Conservation (phyloP, 2,888 invertebrate species). For the Cerastoderma edule region DNA sequence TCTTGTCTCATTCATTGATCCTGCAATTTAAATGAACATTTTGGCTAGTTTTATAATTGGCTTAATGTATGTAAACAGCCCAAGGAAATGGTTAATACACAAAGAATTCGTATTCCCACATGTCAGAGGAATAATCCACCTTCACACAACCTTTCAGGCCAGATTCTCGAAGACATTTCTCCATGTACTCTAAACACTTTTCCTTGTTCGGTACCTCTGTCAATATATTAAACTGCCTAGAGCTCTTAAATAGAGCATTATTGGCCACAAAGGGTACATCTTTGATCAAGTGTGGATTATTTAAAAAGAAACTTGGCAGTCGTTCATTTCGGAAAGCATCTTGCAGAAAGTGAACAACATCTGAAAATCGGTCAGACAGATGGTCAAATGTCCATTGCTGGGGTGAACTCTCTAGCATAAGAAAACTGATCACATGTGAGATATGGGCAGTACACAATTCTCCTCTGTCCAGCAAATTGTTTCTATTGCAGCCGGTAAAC, state of each 20-base stretch:
- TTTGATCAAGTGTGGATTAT: conserved; percentile 71
- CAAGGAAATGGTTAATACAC: conserved; percentile 59
- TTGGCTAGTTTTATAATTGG: no score
- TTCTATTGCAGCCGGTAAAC: conserved; percentile 64
- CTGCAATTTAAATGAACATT: no score
- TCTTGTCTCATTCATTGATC: no score
- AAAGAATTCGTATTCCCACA: conserved; percentile 80
- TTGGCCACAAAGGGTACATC: conserved; percentile 66
- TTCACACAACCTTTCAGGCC: conserved; percentile 66
- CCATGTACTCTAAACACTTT: conserved; percentile 68
- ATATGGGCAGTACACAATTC: conserved; percentile 61
- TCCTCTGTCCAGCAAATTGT: conserved; percentile 68
- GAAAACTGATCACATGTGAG: conserved; percentile 67
- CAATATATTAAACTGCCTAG: conserved; percentile 72
- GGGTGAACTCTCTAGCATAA: conserved; percentile 72
- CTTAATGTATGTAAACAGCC: no score
- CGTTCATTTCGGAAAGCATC: conserved; percentile 67
- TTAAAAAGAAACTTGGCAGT: conserved; percentile 72
- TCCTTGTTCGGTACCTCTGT: conserved; percentile 61
- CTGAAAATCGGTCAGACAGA: conserved; percentile 71
- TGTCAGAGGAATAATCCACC: conserved; percentile 71
- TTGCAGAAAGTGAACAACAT: conserved; percentile 70
- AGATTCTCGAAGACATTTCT: conserved; percentile 65
- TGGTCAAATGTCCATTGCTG: conserved; percentile 69
- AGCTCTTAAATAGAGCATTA: conserved; percentile 59